Conservation (phyloP, 2,113 vertebrate genomes). For the Phrynosoma platyrhinos region DNA sequence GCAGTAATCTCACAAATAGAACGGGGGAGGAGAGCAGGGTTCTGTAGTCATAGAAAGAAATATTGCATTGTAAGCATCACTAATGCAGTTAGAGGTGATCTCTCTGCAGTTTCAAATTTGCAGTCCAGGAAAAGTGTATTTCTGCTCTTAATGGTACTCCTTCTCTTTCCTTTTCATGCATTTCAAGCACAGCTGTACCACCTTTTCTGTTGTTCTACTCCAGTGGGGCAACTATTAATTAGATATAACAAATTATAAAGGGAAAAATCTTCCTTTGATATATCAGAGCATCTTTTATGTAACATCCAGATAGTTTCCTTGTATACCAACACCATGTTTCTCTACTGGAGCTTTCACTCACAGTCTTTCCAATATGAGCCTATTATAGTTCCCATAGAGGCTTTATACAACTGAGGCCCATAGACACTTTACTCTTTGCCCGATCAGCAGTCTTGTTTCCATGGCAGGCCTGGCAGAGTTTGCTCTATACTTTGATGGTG, state of each 20-base stretch:
- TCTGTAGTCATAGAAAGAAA: neutral
- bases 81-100: neutral
- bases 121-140: neutral
- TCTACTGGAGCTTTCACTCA: neutral
- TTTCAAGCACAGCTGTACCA: neutral
- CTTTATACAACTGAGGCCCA: neutral
- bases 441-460: neutral
- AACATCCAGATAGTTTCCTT: neutral
- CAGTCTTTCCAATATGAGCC: neutral
- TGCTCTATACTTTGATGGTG: neutral
- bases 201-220: neutral
- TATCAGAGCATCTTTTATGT: neutral
- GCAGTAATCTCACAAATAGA: neutral
- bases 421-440: neutral
- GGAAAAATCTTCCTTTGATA: neutral
- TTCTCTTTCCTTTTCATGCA: neutral
- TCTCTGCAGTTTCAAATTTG: neutral
- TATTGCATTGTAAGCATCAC: too few relatives aligned
- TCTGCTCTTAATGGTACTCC: neutral
- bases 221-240: neutral
- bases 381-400: neutral
- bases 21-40: neutral
- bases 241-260: neutral
- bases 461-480: neutral
- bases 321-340: neutral